Base-by-base conservation (phyloP, 2,113 vertebrate genomes). In the Amphilophus citrinellus region DNA sequence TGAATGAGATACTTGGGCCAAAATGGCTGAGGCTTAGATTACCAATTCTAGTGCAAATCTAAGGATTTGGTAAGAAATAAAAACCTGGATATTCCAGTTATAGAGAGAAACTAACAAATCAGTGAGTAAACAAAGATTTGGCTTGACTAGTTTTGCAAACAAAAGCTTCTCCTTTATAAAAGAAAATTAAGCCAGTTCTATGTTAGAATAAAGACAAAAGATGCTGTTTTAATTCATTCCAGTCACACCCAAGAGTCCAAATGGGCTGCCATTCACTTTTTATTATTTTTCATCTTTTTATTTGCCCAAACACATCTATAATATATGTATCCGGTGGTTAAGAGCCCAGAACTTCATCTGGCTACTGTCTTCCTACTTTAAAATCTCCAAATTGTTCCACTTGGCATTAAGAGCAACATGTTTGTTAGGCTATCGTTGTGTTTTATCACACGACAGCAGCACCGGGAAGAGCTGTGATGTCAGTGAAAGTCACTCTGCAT, bases 41-140 rank as follows among this genome's bases (percentile, higher is more conserved):
- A 84, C 71, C 68, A 79, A 83, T 90, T 92, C 66, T 93, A 93
- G 94, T 94, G 93, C 94, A 94, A 94, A 94, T 87, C 80, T 57
- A 93, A 88, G 65, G 75, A 89, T 89, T 89, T 91, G 85, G 79
- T 85, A 76, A 76, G 76, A 60, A 65, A 58, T 62, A 73, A 66
- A 61, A 68, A 92, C 65, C 85, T 89, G 87, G 77, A 82, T 82
- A 58, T 94, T 91, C 90, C 90, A 94, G 90, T 88, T 92, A 78
- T 77, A 92, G 30, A 77, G 86, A 87, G 39, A 89, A 90, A 93
- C 83, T 80, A 89, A 89, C 76, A 87, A 90, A 92, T 85, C 82
- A 80, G 56, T 22, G 76, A 86, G 86, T 92, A 89, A 93, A 93
- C 77, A 90, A 88, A 89, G 57, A 89, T 92, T 91, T 94, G 89